phyloP scores from a whole-genome alignment of 1,140 invertebrate genomes.

The Dendroctonus valens region DNA sequence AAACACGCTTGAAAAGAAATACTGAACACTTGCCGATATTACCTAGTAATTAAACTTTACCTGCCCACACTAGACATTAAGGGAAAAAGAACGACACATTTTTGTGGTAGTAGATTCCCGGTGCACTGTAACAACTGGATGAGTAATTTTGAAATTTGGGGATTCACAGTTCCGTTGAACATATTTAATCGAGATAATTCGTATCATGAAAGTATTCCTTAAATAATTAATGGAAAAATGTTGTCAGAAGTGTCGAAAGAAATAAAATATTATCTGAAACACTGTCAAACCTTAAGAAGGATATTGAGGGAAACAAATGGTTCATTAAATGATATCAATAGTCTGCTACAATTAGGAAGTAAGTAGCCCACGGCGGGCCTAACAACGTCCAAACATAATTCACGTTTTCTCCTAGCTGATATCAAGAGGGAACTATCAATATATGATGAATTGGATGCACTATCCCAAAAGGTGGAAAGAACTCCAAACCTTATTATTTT shows the following conservation, averaged over 20 bases:
- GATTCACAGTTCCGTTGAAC: no score
- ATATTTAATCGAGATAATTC: no score
- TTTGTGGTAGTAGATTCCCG: no score
- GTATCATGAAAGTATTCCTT: no score
- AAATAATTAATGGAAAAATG: conserved; percentile 17
- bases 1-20: no score
- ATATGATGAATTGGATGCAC: conserved; percentile 52
- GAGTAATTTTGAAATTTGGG: no score
- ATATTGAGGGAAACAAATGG: conserved; percentile 67
- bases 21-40: no score
- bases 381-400: conserved; percentile 2
- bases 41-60: no score
- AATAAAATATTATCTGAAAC: conserved; percentile 43
- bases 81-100: no score
- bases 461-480: conserved; percentile 55
- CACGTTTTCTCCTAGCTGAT: conserved; percentile 50
- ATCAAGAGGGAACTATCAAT: conserved; percentile 54
- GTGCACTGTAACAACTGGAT: no score
- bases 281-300: conserved; percentile 48
- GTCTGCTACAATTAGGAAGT: conserved; percentile 65
- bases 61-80: no score
- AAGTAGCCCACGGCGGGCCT: conserved; percentile 41
- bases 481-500: conserved; percentile 64
- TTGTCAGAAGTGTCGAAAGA: conserved; percentile 41
- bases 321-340: conserved; percentile 63